Base-by-base conservation (phyloP, 2,888 invertebrate species). In the Meloe dianella region DNA sequence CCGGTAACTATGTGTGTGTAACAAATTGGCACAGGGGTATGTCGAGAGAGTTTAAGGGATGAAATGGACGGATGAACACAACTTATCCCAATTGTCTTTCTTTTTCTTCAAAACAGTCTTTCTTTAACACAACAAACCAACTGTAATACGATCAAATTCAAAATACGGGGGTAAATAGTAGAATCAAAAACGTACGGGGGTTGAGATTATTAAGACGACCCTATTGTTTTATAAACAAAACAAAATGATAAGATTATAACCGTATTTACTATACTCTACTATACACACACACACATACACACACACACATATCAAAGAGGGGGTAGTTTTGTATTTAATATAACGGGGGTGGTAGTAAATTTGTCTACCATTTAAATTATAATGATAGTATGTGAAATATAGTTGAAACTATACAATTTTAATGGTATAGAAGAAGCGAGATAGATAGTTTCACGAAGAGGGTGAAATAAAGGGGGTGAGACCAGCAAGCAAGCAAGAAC, bases 361-460 rank as follows among this genome's bases (percentile, higher is more conserved):
- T 68, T 68, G 68, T 68, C 68, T 57, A 29, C 17, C 12, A 56
- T 59, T 54, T 68, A 65, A 68, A 68, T 68, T 68, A 68, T 8
- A 47, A 47, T 20, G 20, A 47, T 47, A 17, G 20, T 7, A 10
- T 20, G 10, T n/a, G n/a, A n/a, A n/a, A 9, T 20, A 47, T 47
- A 20, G 47, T 20, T 8, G 17, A 1, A 47, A 20, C 10, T 20
- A 20, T 20, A 20, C 8, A 20, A 20, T 20, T 47, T 17, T 14
- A 6, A 4, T 35, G 35, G 35, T 41, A 38, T 14, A 35, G 35
- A 14, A 4, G 4, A 41, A 41, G 41, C 7, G 41, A 41, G 41
- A 41, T 41, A 41, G 41, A 41, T 7, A n/a, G n/a, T n/a, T n/a
- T n/a, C n/a, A n/a, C n/a, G n/a, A n/a, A n/a, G n/a, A n/a, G n/a